Percentiles rank a stretch among this genome's conserved stretches.
These are phyloP conservation scores for Scylla paramamosain DNA, from an alignment of 1,140 invertebrate genomes.

Conservation along the genomic window DNA sequence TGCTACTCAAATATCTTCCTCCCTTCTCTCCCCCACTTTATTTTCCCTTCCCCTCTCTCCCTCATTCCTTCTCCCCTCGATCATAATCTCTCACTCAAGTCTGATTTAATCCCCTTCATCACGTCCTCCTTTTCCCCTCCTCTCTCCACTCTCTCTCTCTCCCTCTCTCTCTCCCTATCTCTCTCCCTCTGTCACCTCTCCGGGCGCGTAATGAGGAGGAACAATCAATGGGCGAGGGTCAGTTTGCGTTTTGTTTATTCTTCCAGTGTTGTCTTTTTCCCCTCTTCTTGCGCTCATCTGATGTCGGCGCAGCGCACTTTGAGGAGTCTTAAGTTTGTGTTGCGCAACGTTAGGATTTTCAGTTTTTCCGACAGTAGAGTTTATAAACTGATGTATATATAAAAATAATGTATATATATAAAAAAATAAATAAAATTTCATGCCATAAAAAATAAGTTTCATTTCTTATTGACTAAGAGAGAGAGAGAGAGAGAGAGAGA, in stretches of 20 bases:
- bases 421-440: too few relatives aligned
- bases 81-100: slow-evolving; percentile 14
- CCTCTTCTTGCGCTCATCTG: neutral
- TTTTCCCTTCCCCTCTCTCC: neutral
- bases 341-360: too few relatives aligned
- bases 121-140: neutral
- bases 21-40: neutral
- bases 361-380: too few relatives aligned
- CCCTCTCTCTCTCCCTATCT: neutral
- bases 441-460: too few relatives aligned
- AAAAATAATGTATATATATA: too few relatives aligned
- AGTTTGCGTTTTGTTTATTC: neutral
- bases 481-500: too few relatives aligned
- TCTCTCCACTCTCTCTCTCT: neutral
- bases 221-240: neutral
- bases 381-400: too few relatives aligned
- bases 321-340: neutral
- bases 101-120: neutral
- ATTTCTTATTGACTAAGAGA: too few relatives aligned
- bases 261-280: neutral
- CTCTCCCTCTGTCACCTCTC: neutral
- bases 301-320: neutral
- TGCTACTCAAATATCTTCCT: neutral
- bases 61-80: neutral
- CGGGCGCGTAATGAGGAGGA: neutral